A percentile compares a stretch with the other conserved stretches of the same genome.
These are phyloP conservation scores for Parelbella ahira DNA, from an alignment of 2,888 invertebrate species.

Conservation along the genomic window DNA sequence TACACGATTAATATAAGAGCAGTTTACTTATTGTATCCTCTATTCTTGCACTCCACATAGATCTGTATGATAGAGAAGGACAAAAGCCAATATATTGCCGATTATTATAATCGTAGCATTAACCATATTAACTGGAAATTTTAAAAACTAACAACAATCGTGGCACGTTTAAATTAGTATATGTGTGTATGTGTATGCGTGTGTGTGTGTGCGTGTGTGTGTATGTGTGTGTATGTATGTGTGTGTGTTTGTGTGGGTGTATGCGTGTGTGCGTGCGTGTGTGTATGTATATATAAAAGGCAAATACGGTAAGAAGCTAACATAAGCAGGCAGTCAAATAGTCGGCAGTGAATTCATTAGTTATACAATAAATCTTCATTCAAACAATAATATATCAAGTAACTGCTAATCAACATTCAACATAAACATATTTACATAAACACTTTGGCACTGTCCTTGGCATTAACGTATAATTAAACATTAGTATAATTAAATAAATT, in stretches of 20 bases:
- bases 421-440: constrained; percentile 6
- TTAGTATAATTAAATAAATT: too few species aligned
- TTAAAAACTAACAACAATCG: constrained; percentile 17
- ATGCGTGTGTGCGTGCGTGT: too few species aligned
- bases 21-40: too few species aligned
- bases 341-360: constrained; percentile 20
- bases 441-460: constrained; percentile 20
- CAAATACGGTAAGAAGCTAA: constrained; percentile 2
- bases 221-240: too few species aligned
- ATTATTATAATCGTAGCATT: constrained; percentile 14
- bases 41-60: too few species aligned
- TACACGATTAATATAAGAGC: too few species aligned
- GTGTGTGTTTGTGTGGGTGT: too few species aligned
- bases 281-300: too few species aligned
- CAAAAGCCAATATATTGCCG: constrained; percentile 1
- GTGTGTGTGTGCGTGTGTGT: too few species aligned
- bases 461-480: constrained; percentile 2
- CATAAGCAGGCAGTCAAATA: not conserved
- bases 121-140: constrained; percentile 15
- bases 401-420: constrained; percentile 10
- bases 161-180: too few species aligned
- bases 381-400: constrained; percentile 1
- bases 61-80: too few species aligned
- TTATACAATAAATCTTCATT: constrained; percentile 6
- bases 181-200: too few species aligned